Conservation (phyloP, 2,113 vertebrate species). For the Dromiciops gliroides region DNA sequence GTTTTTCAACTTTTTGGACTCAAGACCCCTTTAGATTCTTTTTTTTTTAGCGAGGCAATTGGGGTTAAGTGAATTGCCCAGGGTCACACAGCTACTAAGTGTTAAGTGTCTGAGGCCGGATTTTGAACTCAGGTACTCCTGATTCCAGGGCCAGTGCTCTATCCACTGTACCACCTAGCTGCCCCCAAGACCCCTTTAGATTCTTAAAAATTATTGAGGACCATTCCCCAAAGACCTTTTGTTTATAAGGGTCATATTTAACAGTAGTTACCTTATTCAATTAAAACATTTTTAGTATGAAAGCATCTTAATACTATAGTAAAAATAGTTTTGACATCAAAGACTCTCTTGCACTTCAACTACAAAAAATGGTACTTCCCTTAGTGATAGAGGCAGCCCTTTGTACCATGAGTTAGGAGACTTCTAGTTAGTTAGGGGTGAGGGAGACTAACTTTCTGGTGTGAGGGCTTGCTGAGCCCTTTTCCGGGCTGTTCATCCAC, state of each 20-base stretch:
- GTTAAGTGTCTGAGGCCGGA: too few relatives aligned
- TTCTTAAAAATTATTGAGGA: neutral
- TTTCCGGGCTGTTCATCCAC: neutral
- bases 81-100: too few relatives aligned
- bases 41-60: too few relatives aligned
- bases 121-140: too few relatives aligned
- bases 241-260: neutral
- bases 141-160: too few relatives aligned
- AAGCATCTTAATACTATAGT: neutral
- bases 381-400: neutral
- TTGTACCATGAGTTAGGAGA: neutral
- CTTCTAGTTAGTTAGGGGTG: neutral
- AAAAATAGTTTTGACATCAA: neutral
- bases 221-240: neutral
- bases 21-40: neutral
- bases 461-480: neutral
- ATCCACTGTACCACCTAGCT: too few relatives aligned
- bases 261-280: neutral
- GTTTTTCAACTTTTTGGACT: neutral
- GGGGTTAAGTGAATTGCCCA: too few relatives aligned
- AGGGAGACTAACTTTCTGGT: neutral
- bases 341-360: too few relatives aligned
- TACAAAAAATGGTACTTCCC: neutral
- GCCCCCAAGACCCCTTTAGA: neutral
- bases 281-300: neutral